Evolutionary conservation across 2,113 vertebrate genomes (phyloP).

Genomic region (Haemorhous mexicanus): DNA sequence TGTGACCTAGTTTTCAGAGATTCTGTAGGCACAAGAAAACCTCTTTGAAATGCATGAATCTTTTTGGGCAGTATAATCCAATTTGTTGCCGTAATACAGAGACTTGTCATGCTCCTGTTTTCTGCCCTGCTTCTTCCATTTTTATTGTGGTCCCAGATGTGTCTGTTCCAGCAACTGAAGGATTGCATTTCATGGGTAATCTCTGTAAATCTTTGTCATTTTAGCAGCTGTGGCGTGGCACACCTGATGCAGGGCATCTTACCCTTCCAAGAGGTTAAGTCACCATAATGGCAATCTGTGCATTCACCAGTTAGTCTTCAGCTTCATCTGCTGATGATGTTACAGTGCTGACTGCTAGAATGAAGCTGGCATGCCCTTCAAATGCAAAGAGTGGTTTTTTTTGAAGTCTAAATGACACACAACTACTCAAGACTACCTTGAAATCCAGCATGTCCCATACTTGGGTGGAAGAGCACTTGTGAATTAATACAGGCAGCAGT

Average conservation of each 20-base stretch:
- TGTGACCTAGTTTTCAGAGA: not conserved
- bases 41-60: not conserved
- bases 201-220: not conserved
- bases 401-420: not conserved
- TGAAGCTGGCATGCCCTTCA: not conserved
- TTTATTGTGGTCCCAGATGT: not conserved
- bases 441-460: not conserved
- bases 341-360: not conserved
- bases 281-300: not conserved
- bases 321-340: not conserved
- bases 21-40: not conserved
- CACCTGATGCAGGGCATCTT: not conserved
- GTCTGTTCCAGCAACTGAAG: not conserved
- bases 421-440: not conserved
- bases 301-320: not conserved
- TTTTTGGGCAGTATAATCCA: not conserved
- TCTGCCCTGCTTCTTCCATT: not conserved
- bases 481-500: not conserved
- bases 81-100: not conserved
- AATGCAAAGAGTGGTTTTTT: not conserved
- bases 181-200: not conserved
- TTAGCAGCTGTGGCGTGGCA: not conserved
- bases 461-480: not conserved
- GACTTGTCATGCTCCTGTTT: not conserved
- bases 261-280: not conserved